Base-by-base conservation (phyloP, 2,888 invertebrate species). In the Abrostola triplasia region DNA sequence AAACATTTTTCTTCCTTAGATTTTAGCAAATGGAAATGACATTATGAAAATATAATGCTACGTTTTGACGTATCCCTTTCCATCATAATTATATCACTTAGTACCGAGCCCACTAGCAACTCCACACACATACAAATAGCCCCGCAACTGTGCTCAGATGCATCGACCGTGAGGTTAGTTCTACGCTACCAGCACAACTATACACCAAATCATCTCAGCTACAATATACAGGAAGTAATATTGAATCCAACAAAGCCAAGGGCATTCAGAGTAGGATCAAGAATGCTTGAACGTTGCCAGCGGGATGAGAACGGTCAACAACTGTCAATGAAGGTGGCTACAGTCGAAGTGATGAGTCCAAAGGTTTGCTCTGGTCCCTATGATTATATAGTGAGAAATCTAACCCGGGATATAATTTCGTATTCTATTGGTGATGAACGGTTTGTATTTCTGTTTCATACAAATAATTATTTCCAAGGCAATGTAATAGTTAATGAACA, bases 331-430 rank as follows among this genome's bases (percentile, higher is more conserved):
- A 69, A 57, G 52, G 58, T 55, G 76, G 47, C 55, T 67, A 65
- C 61, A 64, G 96, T 95, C 83, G 96, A 96, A 79, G 80, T 70
- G 63, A 75, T 77, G 72, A 64, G 10, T 50, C 51, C 62, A 59
- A n/a, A 63, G 82, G 94, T 38, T 9, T 52, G 57, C 70, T 75
- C 77, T 72, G 80, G 75, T 70, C 66, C 78, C 77, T 53, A 7
- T 40, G 36, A 10, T 1, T 11, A 13, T 52, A 5, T 12, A 13
- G 11, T 37, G 35, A 35, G 1, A 35, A 35, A 1, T 40, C 9
- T 9, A 40, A 13, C 7, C 13, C 13, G 13, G 5, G 1, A 24
- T 24, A 48, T 48, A 13, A n/a, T 6, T 10, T 2, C 6, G 1
- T 10, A 44, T 24, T 24, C 4, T 2, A 24, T 24, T 24, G 24